phyloP scores from a whole-genome alignment of 2,888 invertebrate genomes.

The Tipula lateralis region DNA sequence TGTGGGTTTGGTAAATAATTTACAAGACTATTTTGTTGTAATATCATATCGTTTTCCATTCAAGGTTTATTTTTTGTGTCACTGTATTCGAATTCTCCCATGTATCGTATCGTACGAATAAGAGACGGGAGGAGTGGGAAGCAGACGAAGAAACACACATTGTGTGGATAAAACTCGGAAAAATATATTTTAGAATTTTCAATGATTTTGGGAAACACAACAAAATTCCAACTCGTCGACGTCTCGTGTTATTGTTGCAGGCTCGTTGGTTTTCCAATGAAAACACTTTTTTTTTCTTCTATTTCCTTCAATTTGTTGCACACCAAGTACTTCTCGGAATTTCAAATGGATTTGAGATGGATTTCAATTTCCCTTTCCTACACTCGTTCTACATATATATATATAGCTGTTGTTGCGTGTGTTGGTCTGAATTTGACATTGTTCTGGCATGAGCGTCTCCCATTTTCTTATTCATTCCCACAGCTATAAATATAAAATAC shows the following conservation, averaged over 20 bases:
- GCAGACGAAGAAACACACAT: neutral
- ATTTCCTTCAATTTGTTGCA: neutral
- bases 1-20: neutral
- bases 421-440: neutral
- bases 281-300: neutral
- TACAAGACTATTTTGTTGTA: neutral
- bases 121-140: neutral
- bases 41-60: neutral
- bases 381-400: too few species aligned
- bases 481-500: neutral
- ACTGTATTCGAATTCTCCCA: neutral
- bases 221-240: neutral
- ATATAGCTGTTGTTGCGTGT: neutral
- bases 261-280: neutral
- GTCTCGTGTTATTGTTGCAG: neutral
- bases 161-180: neutral
- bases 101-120: neutral
- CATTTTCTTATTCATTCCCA: neutral
- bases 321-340: neutral
- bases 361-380: neutral
- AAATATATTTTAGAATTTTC: neutral
- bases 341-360: neutral
- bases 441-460: neutral
- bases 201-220: neutral
- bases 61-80: neutral